phyloP scores from a whole-genome alignment of 2,113 vertebrate genomes.

The Euleptes europaea region DNA sequence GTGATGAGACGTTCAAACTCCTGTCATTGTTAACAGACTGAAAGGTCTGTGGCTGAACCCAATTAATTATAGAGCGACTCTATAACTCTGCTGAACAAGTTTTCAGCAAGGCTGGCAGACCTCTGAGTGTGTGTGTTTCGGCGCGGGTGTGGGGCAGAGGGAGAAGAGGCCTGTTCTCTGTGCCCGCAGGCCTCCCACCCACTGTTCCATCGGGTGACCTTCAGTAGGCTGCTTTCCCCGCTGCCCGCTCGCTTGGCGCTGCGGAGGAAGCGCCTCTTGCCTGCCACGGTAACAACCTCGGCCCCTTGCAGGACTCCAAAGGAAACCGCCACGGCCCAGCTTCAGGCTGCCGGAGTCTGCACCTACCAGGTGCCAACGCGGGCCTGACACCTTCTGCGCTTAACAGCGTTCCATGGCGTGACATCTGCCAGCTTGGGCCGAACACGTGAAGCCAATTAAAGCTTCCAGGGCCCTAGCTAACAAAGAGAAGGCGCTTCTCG shows the following conservation, averaged over 20 bases:
- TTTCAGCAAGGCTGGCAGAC: background rate
- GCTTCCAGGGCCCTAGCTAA: conserved; percentile 27
- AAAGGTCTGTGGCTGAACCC: background rate
- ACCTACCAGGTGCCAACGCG: conserved; percentile 2
- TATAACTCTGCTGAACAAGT: background rate
- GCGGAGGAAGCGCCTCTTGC: background rate
- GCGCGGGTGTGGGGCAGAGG: background rate
- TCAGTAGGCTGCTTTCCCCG: background rate
- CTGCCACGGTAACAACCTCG: conserved; percentile 19
- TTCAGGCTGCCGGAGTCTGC: conserved; percentile 29
- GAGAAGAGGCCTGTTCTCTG: background rate
- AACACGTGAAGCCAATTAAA: conserved; percentile 55
- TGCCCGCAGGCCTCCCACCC: background rate
- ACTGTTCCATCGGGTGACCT: background rate
- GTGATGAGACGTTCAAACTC: background rate
- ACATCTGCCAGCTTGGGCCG: conserved; percentile 53
- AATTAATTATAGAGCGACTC: background rate
- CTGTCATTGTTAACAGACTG: background rate
- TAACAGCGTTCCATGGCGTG: conserved; percentile 44
- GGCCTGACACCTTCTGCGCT: conserved; percentile 24
- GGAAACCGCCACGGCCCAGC: conserved; percentile 52
- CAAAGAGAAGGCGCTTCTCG: conserved; percentile 28
- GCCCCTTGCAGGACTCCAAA: background rate
- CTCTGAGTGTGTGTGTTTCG: background rate
- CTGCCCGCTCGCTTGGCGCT: background rate